Evolutionary conservation across 2,888 invertebrate genomes (phyloP), one percentile per base, ranked within the genome.

Genomic region (Spisula solida): DNA sequence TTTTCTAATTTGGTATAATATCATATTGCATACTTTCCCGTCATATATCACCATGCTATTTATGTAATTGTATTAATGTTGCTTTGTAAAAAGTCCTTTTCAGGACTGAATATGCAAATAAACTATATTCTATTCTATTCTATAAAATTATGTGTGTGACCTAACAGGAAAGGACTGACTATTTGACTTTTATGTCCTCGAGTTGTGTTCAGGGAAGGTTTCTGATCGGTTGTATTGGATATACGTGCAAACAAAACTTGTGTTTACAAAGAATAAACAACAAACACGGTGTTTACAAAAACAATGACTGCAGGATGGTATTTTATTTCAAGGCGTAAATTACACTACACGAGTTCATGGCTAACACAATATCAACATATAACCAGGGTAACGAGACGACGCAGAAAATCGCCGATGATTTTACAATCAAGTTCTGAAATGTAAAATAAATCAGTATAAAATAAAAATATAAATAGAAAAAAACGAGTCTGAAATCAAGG

Each of bases 251-350:
- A 1, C 20, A 20, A 55, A 18, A 1, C 1, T 12, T 2, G 14
- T 55, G 14, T 18, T 55, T 55, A 18, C 20, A 66, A n/a, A 66
- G 25, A 66, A 25, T 25, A 1, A 66, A 56, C 60, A 66, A n/a
- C 10, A 66, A 66, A 41, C n/a, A 66, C 60, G 25, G 10, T 31
- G 14, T 41, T 83, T 56, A 70, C n/a, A 75, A 48, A 85, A 86
- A 81, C 66, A 86, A 86, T 86, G 81, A 81, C 86, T 86, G 86
- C 86, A 86, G 86, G 86, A 86, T 82, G 41, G 1, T 2, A 18
- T 81, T 86, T 86, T 79, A 81, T 81, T 86, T n/a, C 81, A 81
- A 81, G 80, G 56, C 66, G 70, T 25, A 70, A 25, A 75, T 0
- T 25, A 56, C 56, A 48, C 55, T 47, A 86, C 81, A 66, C 86